Evolutionary conservation across 2,797 vertebrate species (phyloP).

Genomic region (Valencia hispanica): DNA sequence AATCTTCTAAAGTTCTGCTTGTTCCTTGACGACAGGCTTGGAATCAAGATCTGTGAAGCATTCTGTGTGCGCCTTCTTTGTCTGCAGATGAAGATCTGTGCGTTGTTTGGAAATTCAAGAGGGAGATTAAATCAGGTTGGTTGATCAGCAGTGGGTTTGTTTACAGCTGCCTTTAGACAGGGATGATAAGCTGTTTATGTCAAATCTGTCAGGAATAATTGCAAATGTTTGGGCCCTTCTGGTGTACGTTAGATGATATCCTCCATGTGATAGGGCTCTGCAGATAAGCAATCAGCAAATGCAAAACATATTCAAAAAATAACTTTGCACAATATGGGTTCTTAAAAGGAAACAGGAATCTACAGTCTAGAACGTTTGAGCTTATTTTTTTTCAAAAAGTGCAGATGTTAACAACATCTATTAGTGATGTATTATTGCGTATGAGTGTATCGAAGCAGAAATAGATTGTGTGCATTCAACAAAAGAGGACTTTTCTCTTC

Average conservation of each 20-base stretch:
- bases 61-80: constrained; percentile 21
- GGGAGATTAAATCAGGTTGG: constrained; percentile 80
- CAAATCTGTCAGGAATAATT: constrained; percentile 79
- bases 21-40: constrained; percentile 61
- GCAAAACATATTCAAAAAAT: constrained; percentile 15
- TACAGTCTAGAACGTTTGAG: neutral
- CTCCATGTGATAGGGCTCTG: constrained; percentile 21
- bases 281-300: constrained; percentile 35
- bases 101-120: constrained; percentile 73
- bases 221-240: constrained; percentile 63
- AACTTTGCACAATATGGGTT: neutral
- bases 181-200: constrained; percentile 78
- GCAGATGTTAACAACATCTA: neutral
- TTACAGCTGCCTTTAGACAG: constrained; percentile 72
- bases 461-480: constrained; percentile 14
- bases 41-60: constrained; percentile 59
- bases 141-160: constrained; percentile 78
- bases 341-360: neutral
- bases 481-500: constrained; percentile 20
- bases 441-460: neutral
- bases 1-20: constrained; percentile 87
- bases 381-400: neutral
- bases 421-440: neutral
- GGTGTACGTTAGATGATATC: constrained; percentile 51
- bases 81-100: constrained; percentile 15